Evolutionary conservation across 2,113 vertebrate species (phyloP).

Genomic region (Aramus guarauna): DNA sequence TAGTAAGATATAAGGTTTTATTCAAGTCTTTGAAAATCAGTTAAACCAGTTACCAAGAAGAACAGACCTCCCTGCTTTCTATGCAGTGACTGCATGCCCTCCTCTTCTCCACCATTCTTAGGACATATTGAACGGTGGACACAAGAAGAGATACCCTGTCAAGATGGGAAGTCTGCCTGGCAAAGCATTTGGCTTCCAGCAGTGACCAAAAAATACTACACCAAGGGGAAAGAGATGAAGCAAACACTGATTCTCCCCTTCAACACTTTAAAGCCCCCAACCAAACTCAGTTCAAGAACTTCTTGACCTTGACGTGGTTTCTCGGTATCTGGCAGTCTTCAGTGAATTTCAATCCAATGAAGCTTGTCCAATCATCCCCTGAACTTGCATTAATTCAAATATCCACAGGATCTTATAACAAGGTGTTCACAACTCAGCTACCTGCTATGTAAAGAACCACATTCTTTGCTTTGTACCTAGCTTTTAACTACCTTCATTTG

Average conservation of each 20-base stretch:
- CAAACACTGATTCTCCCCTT: background rate
- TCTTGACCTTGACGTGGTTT: background rate
- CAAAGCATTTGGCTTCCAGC: background rate
- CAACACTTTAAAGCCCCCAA: background rate
- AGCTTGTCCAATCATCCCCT: background rate
- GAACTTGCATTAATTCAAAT: background rate
- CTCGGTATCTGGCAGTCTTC: background rate
- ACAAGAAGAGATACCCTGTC: background rate
- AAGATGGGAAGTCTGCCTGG: background rate
- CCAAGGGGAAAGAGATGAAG: background rate
- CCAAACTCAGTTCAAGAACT: background rate
- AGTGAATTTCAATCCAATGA: background rate
- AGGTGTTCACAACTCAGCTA: background rate
- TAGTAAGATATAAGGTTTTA: background rate
- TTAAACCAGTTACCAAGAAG: background rate
- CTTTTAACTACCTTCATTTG: background rate
- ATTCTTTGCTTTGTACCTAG: background rate
- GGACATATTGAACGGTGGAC: accelerated
- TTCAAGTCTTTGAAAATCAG: background rate
- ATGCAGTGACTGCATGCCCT: background rate
- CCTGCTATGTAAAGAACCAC: background rate
- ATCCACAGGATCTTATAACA: background rate
- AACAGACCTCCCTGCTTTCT: background rate
- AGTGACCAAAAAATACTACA: background rate
- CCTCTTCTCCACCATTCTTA: background rate